Base-by-base conservation (phyloP, 2,888 invertebrate genomes). In the Andrena flavipes region DNA sequence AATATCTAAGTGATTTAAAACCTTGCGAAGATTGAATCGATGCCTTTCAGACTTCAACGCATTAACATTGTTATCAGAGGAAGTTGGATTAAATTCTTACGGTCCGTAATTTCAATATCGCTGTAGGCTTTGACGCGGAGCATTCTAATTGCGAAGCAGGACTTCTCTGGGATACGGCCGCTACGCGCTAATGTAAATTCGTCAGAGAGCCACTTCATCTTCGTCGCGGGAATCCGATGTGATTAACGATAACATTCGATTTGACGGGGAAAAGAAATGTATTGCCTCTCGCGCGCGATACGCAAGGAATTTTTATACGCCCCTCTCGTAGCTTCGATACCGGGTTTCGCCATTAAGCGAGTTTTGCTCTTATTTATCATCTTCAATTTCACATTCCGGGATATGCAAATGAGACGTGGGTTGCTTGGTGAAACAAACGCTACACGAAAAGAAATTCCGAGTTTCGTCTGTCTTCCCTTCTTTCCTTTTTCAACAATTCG, bases 231-330 rank as follows among this genome's bases (percentile, higher is more conserved):
- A 63, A 67, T 60, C 56, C 74, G 84, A 75, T 78, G 74, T 78
- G 88, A 87, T 80, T 83, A 76, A 85, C 85, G 83, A 74, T 83
- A 85, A 68, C 74, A 35, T 62, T 30, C 69, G 80, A 88, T 88
- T 77, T 59, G 79, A 62, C 49, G 69, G 62, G 30, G 60, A 49
- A 72, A 65, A 60, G 63, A 78, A 81, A 84, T 72, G 79, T 71
- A 82, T 76, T 77, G 65, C 23, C 54, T 63, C 49, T 49, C 51
- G 64, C 49, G 33, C n/a, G 54, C 75, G 71, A 75, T 71, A 87
- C 59, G 68, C 54, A 26, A 62, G 23, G 79, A 73, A 84, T 84
- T 84, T 81, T 81, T 77, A 54, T 60, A 54, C 69, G 48, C n/a
- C 20, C 49, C 33, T n/a, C 49, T 23, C 48, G 63, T 7, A n/a